Evolutionary conservation across 2,113 vertebrate species (phyloP).

Genomic region (Dasypus novemcinctus): DNA sequence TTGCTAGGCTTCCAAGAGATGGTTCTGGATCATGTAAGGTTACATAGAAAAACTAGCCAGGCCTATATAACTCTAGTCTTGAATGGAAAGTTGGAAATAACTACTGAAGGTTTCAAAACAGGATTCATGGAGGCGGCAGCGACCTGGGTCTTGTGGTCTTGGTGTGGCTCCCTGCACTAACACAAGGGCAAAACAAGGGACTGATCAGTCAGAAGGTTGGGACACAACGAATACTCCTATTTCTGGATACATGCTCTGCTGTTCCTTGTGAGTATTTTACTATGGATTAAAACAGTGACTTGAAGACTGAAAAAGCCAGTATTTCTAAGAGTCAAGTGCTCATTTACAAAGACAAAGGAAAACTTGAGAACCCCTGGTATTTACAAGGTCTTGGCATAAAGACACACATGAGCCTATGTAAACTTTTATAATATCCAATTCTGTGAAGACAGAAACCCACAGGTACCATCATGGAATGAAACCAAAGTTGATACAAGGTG

Average conservation of each 20-base stretch:
- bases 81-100: neutral
- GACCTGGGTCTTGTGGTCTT: neutral
- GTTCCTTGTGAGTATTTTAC: neutral
- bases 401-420: neutral
- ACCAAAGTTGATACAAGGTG: neutral
- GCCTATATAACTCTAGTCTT: neutral
- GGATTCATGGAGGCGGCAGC: neutral
- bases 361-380: neutral
- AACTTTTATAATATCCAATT: conserved; percentile 24
- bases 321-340: neutral
- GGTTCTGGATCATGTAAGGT: neutral
- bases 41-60: neutral
- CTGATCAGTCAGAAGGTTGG: neutral
- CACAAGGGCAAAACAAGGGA: neutral
- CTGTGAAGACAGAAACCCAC: neutral
- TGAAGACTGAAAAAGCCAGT: neutral
- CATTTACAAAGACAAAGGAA: neutral
- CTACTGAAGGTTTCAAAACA: neutral
- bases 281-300: neutral
- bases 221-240: neutral
- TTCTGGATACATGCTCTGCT: neutral
- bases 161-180: neutral
- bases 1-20: neutral
- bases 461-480: neutral
- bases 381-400: neutral